phyloP scores from a whole-genome alignment of 2,113 vertebrate genomes.

The Elephas maximus region DNA sequence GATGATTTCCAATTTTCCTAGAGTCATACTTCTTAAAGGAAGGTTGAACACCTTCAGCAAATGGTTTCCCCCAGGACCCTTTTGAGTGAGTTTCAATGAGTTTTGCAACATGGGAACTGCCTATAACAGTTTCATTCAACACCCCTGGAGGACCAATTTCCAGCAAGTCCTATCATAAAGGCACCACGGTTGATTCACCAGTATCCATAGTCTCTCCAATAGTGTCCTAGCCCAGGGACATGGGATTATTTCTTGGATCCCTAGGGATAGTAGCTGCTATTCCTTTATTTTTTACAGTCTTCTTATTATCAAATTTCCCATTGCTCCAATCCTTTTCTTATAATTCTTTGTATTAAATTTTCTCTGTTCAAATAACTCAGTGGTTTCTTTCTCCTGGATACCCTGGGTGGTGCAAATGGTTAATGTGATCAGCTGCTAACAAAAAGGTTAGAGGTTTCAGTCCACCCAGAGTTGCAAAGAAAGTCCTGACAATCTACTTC shows the following conservation, averaged over 20 bases:
- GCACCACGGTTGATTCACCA: background rate
- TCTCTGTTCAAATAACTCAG: too few species aligned
- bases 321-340: background rate
- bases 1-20: too few species aligned
- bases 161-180: background rate
- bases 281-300: background rate
- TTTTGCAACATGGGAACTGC: background rate
- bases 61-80: rapidly evolving
- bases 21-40: too few species aligned
- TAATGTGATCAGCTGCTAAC: background rate
- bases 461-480: too few species aligned
- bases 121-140: background rate
- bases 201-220: background rate
- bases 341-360: background rate
- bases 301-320: background rate
- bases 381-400: too few species aligned
- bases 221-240: background rate
- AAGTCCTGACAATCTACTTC: too few species aligned
- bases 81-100: background rate
- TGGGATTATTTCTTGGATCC: background rate
- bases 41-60: background rate
- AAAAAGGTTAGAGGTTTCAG: too few species aligned
- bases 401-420: too few species aligned
- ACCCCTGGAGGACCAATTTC: background rate
- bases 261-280: background rate